Conservation (phyloP, 2,797 vertebrate species). For the Dendrocincla tyrannina region DNA sequence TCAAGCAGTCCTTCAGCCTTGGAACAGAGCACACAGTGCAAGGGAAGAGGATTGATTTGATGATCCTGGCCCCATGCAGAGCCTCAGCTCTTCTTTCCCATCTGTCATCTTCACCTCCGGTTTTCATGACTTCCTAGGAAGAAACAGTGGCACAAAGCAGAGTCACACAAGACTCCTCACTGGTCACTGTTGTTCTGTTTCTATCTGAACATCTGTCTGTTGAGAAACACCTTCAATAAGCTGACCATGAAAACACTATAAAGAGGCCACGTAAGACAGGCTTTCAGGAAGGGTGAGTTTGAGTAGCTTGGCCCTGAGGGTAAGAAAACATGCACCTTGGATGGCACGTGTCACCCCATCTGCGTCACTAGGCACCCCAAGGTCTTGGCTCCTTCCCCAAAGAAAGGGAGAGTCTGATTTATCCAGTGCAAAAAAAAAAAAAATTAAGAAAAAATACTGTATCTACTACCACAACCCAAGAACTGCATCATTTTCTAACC, state of each 20-base stretch:
- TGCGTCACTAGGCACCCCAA: not conserved
- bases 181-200: not conserved
- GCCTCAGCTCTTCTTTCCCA: not conserved
- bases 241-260: not conserved
- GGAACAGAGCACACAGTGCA: not conserved
- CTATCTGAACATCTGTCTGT: not conserved
- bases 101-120: not conserved
- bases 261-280: not conserved
- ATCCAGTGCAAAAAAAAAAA: not conserved
- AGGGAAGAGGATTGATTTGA: not conserved
- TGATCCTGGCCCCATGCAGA: not conserved
- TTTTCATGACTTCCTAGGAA: not conserved
- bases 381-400: not conserved
- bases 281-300: not conserved
- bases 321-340: not conserved
- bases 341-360: rapidly evolving
- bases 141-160: not conserved
- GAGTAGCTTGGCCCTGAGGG: not conserved
- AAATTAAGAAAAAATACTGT: not conserved
- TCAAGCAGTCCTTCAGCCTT: not conserved
- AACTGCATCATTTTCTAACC: not conserved
- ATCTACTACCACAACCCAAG: not conserved
- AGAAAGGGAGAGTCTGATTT: not conserved
- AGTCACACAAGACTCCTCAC: not conserved
- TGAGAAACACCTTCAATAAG: not conserved